phyloP scores from a whole-genome alignment of 1,140 invertebrate genomes.

The Manduca sexta region DNA sequence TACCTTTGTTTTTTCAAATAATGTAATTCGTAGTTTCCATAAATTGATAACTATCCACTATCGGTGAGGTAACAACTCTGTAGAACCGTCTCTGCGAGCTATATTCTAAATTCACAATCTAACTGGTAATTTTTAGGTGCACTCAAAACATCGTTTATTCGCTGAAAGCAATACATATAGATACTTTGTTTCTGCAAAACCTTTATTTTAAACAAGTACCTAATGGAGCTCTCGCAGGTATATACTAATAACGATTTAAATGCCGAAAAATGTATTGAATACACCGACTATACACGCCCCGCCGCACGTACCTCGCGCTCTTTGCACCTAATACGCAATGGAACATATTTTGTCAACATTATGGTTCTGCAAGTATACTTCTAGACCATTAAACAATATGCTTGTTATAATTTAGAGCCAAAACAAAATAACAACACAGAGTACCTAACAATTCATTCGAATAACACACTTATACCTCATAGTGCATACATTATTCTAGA shows the following conservation, averaged over 20 bases:
- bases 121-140: conserved; percentile 48
- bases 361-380: not conserved
- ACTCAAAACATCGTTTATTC: conserved; percentile 27
- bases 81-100: conserved; percentile 56
- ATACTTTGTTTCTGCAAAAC: too few relatives aligned
- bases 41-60: conserved; percentile 68
- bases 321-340: conserved; percentile 3
- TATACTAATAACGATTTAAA: too few relatives aligned
- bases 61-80: conserved; percentile 69
- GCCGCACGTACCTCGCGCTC: conserved; percentile 18
- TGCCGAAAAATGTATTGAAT: conserved; percentile 15
- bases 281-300: conserved; percentile 16
- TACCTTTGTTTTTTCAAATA: conserved; percentile 27
- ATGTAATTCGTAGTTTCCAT: conserved; percentile 63
- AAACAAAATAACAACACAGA: conserved; percentile 5
- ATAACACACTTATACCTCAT: too few relatives aligned
- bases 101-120: conserved; percentile 52
- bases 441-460: not conserved
- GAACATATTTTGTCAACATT: not conserved
- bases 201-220: too few relatives aligned
- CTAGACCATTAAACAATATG: not conserved
- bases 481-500: too few relatives aligned
- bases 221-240: too few relatives aligned
- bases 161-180: not conserved
- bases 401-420: conserved; percentile 16